Conservation (phyloP, 2,797 vertebrate species). For the Bothrops alternatus region DNA sequence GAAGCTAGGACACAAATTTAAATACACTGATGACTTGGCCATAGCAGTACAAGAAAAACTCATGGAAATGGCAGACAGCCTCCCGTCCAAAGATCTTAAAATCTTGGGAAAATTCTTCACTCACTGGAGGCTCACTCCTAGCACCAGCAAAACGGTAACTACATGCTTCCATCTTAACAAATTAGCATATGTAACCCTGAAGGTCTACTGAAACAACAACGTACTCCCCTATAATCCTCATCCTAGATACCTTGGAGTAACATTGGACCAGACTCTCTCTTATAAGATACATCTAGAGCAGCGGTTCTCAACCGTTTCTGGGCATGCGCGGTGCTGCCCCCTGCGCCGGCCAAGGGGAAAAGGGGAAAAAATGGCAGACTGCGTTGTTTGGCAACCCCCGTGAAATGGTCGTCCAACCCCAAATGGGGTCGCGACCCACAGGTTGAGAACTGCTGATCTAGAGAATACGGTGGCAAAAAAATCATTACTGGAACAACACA, state of each 20-base stretch:
- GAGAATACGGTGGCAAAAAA: background rate
- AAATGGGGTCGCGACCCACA: too few species aligned
- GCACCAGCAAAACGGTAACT: background rate
- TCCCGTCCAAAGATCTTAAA: background rate
- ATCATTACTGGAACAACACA: background rate
- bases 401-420: too few species aligned
- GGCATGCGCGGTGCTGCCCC: too few species aligned
- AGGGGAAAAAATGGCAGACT: too few species aligned
- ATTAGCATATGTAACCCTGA: background rate
- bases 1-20: background rate
- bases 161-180: background rate
- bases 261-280: background rate
- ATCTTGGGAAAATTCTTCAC: background rate
- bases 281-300: background rate
- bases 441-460: too few species aligned
- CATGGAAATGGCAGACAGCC: background rate
- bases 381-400: too few species aligned
- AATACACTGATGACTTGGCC: background rate
- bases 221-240: background rate
- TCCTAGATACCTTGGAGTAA: background rate
- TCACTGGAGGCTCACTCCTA: background rate
- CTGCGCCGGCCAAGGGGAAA: too few species aligned
- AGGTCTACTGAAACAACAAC: background rate
- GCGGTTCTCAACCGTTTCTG: too few species aligned
- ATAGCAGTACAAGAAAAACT: background rate